Conservation (phyloP, 1,140 invertebrate species). For the Bilobella aurantiaca region DNA sequence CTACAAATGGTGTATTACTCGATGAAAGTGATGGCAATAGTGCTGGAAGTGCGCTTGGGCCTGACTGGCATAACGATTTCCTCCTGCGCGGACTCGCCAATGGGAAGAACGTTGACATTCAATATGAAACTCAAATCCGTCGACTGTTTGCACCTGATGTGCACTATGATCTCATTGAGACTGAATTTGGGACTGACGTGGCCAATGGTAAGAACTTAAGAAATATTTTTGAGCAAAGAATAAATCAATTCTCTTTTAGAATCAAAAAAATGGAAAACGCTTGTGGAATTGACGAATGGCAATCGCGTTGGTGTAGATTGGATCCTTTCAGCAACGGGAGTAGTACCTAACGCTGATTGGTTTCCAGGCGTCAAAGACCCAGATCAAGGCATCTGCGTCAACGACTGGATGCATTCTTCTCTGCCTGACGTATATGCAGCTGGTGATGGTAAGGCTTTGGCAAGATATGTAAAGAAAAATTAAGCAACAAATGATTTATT, state of each 20-base stretch:
- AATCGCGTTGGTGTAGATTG: conserved; percentile 74
- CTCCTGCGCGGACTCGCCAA: conserved; percentile 48
- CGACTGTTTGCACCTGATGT: conserved; percentile 10
- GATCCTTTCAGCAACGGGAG: conserved; percentile 90
- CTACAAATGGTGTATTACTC: conserved; percentile 38
- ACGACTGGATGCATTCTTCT: conserved; percentile 76
- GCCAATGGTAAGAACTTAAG: not conserved
- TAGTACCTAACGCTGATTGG: conserved; percentile 58
- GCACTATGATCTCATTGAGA: not conserved
- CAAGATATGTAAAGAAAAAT: too few species aligned
- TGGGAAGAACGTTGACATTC: conserved; percentile 41
- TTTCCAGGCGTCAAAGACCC: conserved; percentile 44
- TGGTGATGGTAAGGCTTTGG: too few species aligned
- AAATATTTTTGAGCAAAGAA: not conserved
- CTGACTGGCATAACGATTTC: conserved; percentile 78
- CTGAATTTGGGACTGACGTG: not conserved
- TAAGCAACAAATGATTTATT: too few species aligned
- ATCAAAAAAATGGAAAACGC: conserved; percentile 53
- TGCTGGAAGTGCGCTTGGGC: conserved; percentile 77
- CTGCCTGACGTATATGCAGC: conserved; percentile 75
- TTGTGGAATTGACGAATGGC: conserved; percentile 63
- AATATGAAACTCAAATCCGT: conserved; percentile 49
- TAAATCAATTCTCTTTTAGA: conserved; percentile 25
- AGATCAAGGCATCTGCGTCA: conserved; percentile 66
- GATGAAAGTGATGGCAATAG: not conserved